Percentiles rank a stretch among this genome's conserved stretches.
Conservation (phyloP, 1,140 invertebrate genomes). For the Philotrypesis tridentata region DNA sequence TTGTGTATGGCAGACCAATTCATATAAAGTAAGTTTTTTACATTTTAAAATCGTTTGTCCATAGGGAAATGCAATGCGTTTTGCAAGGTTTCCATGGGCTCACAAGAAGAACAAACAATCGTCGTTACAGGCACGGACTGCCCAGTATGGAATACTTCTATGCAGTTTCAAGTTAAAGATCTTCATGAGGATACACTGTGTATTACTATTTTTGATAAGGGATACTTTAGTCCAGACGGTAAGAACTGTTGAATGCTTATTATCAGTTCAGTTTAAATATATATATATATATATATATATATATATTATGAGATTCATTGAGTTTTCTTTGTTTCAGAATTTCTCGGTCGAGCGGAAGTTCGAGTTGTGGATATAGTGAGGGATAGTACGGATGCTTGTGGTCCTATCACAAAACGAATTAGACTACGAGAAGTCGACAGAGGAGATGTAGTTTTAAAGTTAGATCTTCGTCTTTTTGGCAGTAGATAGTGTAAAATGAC, state of each 20-base stretch:
- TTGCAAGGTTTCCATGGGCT: conserved; percentile 87
- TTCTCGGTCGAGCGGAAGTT: conserved; percentile 85
- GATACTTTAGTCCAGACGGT: conserved; percentile 87
- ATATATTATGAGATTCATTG: neutral
- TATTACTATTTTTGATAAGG: conserved; percentile 86
- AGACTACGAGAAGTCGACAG: conserved; percentile 82
- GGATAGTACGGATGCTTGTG: conserved; percentile 77
- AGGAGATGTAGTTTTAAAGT: conserved; percentile 83
- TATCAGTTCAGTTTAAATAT: too few species aligned
- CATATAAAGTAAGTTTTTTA: conserved; percentile 39
- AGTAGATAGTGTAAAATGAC: conserved; percentile 41
- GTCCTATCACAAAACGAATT: conserved; percentile 82
- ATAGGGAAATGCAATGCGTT: conserved; percentile 78
- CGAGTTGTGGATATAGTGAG: conserved; percentile 80
- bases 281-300: too few species aligned
- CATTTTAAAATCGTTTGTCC: conserved; percentile 48
- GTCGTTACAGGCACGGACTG: conserved; percentile 75
- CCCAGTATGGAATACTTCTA: conserved; percentile 87
- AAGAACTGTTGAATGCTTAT: conserved; percentile 53
- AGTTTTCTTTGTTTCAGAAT: conserved; percentile 75
- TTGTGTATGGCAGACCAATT: conserved; percentile 49
- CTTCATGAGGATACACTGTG: conserved; percentile 83
- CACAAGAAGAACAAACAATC: conserved; percentile 83
- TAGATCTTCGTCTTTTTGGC: conserved; percentile 83
- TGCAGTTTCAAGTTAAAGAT: conserved; percentile 88